Percentiles rank a stretch among this genome's conserved stretches.
These are phyloP conservation scores for Pteronotus mesoamericanus DNA, from an alignment of 2,797 vertebrate species.

Conservation along the genomic window DNA sequence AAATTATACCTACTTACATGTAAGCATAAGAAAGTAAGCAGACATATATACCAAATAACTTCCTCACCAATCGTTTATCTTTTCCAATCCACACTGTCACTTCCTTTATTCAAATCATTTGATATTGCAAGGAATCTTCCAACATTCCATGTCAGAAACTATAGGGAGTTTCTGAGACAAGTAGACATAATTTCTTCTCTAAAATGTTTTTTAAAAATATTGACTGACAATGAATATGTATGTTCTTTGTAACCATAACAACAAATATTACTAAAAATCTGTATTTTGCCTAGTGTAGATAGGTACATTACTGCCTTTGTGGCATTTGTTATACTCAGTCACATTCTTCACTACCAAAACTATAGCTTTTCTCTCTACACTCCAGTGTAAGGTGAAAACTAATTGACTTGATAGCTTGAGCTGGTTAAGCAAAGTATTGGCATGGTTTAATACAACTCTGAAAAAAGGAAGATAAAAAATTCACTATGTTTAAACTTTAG, in stretches of 20 bases:
- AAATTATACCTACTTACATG: not conserved
- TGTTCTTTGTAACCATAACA: not conserved
- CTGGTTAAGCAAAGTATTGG: not conserved
- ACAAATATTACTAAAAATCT: not conserved
- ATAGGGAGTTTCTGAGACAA: not conserved
- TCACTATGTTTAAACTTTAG: not conserved
- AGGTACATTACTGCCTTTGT: not conserved
- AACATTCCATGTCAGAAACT: not conserved
- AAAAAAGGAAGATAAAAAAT: not conserved
- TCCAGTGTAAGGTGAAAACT: not conserved
- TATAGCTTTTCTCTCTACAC: not conserved
- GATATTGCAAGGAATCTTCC: not conserved
- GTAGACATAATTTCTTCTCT: not conserved
- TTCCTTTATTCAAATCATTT: not conserved
- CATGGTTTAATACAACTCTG: not conserved
- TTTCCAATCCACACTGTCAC: not conserved
- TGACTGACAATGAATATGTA: not conserved
- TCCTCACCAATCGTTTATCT: accelerated
- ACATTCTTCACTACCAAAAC: not conserved
- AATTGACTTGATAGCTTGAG: not conserved
- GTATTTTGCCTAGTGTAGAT: accelerated
- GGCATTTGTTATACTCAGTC: not conserved
- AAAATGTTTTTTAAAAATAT: not conserved
- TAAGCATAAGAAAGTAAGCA: not conserved
- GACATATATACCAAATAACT: not conserved